These are phyloP conservation scores for Cartodere bifasciata DNA, from an alignment of 2,888 invertebrate genomes.

Conservation along the genomic window DNA sequence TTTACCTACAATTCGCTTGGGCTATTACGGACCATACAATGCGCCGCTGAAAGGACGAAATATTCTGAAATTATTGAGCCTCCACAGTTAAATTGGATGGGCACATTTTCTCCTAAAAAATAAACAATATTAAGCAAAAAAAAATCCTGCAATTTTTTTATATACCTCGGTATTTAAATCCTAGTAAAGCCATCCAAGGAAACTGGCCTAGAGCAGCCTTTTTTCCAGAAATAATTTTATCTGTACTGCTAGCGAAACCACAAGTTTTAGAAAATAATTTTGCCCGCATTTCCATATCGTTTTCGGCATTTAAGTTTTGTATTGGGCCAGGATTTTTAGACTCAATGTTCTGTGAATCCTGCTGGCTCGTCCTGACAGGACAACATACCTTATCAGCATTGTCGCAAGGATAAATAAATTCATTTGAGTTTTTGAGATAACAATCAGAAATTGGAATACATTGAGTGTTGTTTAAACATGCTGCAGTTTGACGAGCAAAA, in stretches of 20 bases:
- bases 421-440: too few relatives aligned
- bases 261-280: constrained; percentile 33
- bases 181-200: constrained; percentile 49
- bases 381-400: too few relatives aligned
- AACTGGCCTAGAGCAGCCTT: constrained; percentile 46
- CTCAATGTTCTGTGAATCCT: too few relatives aligned
- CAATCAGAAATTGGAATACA: too few relatives aligned
- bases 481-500: too few relatives aligned
- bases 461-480: too few relatives aligned
- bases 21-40: constrained; percentile 23
- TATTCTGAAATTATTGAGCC: constrained; percentile 29
- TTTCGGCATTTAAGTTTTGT: too few relatives aligned
- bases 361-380: too few relatives aligned
- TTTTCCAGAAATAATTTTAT: constrained; percentile 49
- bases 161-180: too few relatives aligned
- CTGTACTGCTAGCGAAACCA: constrained; percentile 38
- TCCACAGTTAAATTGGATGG: constrained; percentile 27
- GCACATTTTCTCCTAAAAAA: constrained; percentile 8
- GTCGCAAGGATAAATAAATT: too few relatives aligned
- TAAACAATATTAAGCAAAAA: constrained; percentile 4
- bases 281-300: constrained; percentile 2
- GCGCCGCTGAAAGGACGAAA: constrained; percentile 34
- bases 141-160: too few relatives aligned
- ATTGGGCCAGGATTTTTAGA: too few relatives aligned
- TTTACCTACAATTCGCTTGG: constrained; percentile 20